Percentiles rank a stretch among this genome's conserved stretches.
Conservation (phyloP, 1,140 invertebrate genomes). For the Acromyrmex heyeri region DNA sequence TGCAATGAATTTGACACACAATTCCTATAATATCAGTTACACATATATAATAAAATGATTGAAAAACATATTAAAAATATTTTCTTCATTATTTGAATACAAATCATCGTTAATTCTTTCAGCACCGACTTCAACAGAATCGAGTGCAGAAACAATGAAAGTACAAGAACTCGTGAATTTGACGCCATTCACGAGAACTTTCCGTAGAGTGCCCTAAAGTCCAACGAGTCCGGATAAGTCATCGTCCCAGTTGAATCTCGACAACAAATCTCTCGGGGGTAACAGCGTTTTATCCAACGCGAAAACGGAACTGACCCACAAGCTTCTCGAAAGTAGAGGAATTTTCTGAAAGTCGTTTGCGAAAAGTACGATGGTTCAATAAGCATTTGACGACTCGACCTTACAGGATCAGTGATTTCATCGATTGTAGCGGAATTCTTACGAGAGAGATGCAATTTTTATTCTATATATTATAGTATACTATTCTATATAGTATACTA, state of each 20-base stretch:
- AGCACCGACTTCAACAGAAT: background rate
- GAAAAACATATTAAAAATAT: background rate
- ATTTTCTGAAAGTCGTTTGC: slow-evolving; percentile 24
- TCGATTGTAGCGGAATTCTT: background rate
- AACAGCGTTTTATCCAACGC: slow-evolving; percentile 36
- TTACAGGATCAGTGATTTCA: slow-evolving; percentile 21
- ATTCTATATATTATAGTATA: background rate
- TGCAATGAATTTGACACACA: background rate
- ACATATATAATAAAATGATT: background rate
- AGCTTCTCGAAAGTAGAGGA: slow-evolving; percentile 15
- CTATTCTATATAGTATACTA: background rate
- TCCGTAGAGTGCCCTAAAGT: slow-evolving; percentile 40
- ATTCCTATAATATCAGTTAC: background rate
- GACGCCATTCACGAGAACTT: slow-evolving; percentile 46
- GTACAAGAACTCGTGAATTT: slow-evolving; percentile 35
- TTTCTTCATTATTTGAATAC: slow-evolving; percentile 20
- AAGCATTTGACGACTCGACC: slow-evolving; percentile 3
- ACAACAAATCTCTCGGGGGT: slow-evolving; percentile 63
- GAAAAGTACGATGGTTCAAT: slow-evolving; percentile 51
- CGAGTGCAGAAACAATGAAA: slow-evolving; percentile 52
- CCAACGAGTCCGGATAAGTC: slow-evolving; percentile 51
- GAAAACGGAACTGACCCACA: slow-evolving; percentile 27
- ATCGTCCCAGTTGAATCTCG: slow-evolving; percentile 59
- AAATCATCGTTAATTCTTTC: background rate
- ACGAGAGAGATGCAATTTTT: background rate